phyloP scores from a whole-genome alignment of 2,888 invertebrate species.

The Hedya salicella region DNA sequence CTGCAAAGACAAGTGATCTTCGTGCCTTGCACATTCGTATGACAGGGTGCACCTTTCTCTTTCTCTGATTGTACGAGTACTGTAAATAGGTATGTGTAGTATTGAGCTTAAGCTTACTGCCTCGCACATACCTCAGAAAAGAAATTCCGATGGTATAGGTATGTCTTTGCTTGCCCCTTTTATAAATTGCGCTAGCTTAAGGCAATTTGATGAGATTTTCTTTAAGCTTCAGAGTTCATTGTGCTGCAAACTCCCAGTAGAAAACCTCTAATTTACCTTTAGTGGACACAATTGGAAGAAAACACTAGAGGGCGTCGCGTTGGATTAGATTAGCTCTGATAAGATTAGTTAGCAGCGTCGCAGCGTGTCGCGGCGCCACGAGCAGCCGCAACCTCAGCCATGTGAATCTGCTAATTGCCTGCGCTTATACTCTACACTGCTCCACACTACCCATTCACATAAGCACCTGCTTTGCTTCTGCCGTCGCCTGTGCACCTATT shows the following conservation, averaged over 20 bases:
- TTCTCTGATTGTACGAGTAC: too few relatives aligned
- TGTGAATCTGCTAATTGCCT: constrained; percentile 72
- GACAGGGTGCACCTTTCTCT: too few relatives aligned
- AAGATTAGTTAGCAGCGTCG: constrained; percentile 81
- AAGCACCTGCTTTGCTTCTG: constrained; percentile 39
- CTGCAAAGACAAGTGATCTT: too few relatives aligned
- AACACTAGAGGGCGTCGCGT: constrained; percentile 80
- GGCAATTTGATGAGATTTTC: constrained; percentile 56
- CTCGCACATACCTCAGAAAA: neutral
- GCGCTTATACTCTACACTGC: constrained; percentile 55
- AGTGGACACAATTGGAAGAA: constrained; percentile 83
- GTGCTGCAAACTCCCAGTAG: constrained; percentile 67
- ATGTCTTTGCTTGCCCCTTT: constrained; percentile 29
- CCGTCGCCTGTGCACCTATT: constrained; percentile 30
- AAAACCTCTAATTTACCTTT: constrained; percentile 81
- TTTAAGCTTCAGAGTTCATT: constrained; percentile 64
- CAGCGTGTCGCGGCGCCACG: constrained; percentile 42
- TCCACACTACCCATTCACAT: constrained; percentile 39
- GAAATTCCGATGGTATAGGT: constrained; percentile 11
- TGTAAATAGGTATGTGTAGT: neutral
- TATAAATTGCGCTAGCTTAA: constrained; percentile 39
- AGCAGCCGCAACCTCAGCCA: constrained; percentile 51
- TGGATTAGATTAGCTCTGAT: constrained; percentile 81
- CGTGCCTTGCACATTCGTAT: neutral
- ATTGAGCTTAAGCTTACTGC: neutral